These are phyloP conservation scores for Sepiola atlantica DNA, from an alignment of 2,888 invertebrate genomes.

Conservation along the genomic window DNA sequence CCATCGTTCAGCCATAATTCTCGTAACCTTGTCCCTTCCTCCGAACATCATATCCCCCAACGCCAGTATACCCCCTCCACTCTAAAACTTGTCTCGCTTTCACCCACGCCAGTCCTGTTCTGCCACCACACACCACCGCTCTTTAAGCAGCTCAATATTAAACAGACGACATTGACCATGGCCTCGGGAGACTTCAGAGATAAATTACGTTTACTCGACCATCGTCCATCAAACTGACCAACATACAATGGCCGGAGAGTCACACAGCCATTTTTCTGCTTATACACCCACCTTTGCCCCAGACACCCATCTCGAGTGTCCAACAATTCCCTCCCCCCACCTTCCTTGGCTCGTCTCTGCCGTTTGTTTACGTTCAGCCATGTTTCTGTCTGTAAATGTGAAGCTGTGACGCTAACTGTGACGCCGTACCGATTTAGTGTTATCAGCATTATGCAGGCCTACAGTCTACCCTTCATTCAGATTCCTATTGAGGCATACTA, in stretches of 20 bases:
- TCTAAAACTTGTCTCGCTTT: not conserved
- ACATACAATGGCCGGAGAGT: not conserved
- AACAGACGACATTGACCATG: slow-evolving; percentile 32
- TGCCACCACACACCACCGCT: not conserved
- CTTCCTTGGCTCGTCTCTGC: not conserved
- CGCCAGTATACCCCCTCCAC: not conserved
- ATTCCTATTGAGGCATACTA: too few relatives aligned
- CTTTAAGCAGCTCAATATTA: slow-evolving; percentile 12
- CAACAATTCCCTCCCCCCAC: not conserved
- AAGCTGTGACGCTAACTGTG: not conserved
- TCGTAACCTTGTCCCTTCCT: not conserved
- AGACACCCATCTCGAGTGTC: not conserved
- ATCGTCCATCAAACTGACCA: slow-evolving; percentile 32
- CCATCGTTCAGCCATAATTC: not conserved
- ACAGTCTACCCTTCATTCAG: too few relatives aligned
- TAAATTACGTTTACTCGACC: slow-evolving; percentile 10
- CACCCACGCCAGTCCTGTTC: not conserved
- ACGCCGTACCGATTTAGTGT: too few relatives aligned
- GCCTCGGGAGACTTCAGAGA: not conserved
- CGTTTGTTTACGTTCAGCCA: not conserved
- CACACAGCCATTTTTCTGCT: not conserved
- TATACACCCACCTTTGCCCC: not conserved
- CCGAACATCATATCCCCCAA: not conserved
- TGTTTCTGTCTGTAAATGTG: not conserved
- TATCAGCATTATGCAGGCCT: too few relatives aligned